Conservation (phyloP, 2,888 invertebrate species). For the Seira musarum region DNA sequence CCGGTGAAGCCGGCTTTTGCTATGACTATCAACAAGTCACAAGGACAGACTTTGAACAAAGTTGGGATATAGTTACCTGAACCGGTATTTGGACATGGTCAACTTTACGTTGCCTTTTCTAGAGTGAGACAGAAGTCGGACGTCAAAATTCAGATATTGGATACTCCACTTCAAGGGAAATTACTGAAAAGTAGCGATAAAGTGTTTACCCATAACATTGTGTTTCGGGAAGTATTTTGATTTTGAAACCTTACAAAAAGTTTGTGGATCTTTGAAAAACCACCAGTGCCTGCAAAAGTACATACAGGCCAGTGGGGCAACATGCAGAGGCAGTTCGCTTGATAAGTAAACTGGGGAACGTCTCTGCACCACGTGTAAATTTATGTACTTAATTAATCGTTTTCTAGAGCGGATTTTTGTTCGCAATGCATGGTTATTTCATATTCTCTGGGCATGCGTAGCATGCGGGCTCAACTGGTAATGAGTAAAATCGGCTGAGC, state of each 20-base stretch:
- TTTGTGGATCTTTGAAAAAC: constrained; percentile 11
- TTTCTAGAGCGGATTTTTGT: no score
- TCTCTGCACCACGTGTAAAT: no score
- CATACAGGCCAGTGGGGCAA: constrained; percentile 35
- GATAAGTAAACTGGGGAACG: no score
- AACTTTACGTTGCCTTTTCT: constrained; percentile 47
- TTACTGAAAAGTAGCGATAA: neutral
- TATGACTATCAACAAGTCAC: constrained; percentile 71
- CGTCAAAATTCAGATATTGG: constrained; percentile 28
- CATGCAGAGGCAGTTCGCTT: constrained; percentile 42
- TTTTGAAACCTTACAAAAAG: neutral
- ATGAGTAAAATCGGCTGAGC: no score
- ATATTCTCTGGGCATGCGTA: no score
- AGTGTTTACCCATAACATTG: constrained; percentile 43
- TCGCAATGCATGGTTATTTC: no score
- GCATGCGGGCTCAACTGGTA: no score
- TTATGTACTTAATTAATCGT: no score
- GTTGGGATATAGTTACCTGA: constrained; percentile 64
- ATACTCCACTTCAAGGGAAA: constrained; percentile 32
- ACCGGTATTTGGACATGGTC: constrained; percentile 45
- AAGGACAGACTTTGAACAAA: constrained; percentile 70
- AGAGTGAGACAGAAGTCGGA: constrained; percentile 27
- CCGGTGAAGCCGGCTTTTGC: constrained; percentile 70
- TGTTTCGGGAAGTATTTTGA: constrained; percentile 39
- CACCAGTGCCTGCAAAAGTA: constrained; percentile 28